Conservation (phyloP, 2,797 vertebrate species). For the Typhlichthys subterraneus region DNA sequence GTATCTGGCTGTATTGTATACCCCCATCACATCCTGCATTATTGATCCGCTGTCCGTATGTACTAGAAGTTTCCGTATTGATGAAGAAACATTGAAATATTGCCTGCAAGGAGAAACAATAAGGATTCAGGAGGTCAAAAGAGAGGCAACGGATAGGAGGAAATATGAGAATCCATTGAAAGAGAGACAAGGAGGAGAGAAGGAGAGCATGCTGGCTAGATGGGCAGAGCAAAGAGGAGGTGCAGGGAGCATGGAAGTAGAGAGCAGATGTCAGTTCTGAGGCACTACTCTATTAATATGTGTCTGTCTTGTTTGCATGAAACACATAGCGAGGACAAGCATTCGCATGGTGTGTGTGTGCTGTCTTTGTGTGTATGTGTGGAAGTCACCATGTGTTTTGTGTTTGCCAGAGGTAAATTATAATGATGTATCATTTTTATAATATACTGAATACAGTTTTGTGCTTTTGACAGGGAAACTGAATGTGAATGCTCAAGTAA, state of each 20-base stretch:
- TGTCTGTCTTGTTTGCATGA: constrained; percentile 67
- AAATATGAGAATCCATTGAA: background rate
- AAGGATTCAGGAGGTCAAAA: background rate
- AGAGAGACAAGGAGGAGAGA: background rate
- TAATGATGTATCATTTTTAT: too few species aligned
- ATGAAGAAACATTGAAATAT: constrained; percentile 16
- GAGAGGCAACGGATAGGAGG: background rate
- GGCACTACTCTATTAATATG: constrained; percentile 52
- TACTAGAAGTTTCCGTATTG: constrained; percentile 16
- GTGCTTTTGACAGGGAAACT: too few species aligned
- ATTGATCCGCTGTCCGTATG: background rate
- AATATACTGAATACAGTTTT: too few species aligned
- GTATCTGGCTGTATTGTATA: background rate
- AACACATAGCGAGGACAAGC: constrained; percentile 65
- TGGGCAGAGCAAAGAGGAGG: constrained; percentile 1
- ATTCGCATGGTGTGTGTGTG: constrained; percentile 20
- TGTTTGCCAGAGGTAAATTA: too few species aligned
- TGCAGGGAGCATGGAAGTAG: constrained; percentile 8
- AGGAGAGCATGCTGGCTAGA: too few species aligned
- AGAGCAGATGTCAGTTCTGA: constrained; percentile 42
- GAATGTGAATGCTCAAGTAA: too few species aligned
- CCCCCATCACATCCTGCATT: constrained; percentile 18
- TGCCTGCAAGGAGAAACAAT: constrained; percentile 11
- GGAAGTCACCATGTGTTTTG: background rate
- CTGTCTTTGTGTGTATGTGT: background rate